phyloP scores from a whole-genome alignment of 2,888 invertebrate genomes.

The Stegophylla sp. region DNA sequence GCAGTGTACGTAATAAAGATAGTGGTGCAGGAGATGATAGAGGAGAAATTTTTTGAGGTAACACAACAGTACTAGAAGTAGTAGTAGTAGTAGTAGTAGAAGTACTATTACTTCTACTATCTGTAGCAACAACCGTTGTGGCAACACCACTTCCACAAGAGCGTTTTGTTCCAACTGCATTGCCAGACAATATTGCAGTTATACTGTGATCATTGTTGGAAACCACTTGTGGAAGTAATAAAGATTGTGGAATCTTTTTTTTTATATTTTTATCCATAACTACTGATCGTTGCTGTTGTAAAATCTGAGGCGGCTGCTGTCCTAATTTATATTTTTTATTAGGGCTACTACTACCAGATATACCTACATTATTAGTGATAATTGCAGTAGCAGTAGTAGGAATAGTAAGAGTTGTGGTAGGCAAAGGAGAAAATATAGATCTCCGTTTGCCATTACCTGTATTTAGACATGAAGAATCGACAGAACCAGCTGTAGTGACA shows the following conservation, averaged over 20 bases:
- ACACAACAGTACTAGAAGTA: neutral
- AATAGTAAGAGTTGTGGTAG: neutral
- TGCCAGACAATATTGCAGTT: constrained; percentile 40
- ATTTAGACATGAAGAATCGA: neutral
- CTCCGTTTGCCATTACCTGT: neutral
- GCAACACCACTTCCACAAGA: neutral
- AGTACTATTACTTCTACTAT: too few species aligned
- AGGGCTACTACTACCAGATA: constrained; percentile 13
- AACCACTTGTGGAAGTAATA: neutral
- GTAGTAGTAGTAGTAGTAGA: neutral
- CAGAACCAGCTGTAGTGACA: neutral
- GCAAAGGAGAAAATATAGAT: neutral
- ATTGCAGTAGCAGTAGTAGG: neutral
- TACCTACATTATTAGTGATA: neutral
- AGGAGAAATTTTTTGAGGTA: neutral
- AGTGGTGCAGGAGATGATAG: neutral
- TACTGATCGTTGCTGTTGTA: neutral
- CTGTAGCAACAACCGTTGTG: neutral
- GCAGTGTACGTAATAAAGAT: constrained; percentile 27
- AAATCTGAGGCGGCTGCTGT: neutral
- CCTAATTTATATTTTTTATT: constrained; percentile 29
- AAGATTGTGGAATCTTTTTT: neutral
- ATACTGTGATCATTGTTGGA: constrained; percentile 38
- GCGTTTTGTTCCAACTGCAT: neutral
- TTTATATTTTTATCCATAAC: constrained; percentile 4